phyloP scores from a whole-genome alignment of 2,888 invertebrate species.

The Biston betularia region DNA sequence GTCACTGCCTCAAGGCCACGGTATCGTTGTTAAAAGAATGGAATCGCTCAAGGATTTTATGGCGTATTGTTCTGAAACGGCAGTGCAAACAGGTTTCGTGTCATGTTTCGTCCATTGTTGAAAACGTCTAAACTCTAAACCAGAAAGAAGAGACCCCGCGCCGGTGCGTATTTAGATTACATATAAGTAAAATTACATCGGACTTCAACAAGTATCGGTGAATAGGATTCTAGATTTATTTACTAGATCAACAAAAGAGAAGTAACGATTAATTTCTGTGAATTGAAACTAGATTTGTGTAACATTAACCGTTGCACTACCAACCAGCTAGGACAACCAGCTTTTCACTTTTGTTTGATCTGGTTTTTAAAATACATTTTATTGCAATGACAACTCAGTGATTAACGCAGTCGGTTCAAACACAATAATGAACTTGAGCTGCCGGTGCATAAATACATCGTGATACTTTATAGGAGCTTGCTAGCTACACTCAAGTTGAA shows the following conservation, averaged over 20 bases:
- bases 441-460: too few species aligned
- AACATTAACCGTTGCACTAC: not conserved
- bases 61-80: conserved; percentile 64
- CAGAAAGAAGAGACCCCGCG: conserved; percentile 34
- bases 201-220: too few species aligned
- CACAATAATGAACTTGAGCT: too few species aligned
- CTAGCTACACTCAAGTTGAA: too few species aligned
- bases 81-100: conserved; percentile 64
- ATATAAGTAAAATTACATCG: too few species aligned
- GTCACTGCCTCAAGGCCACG: conserved; percentile 34
- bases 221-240: not conserved
- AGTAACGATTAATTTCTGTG: not conserved
- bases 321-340: not conserved
- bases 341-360: too few species aligned
- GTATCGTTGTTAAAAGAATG: conserved; percentile 33
- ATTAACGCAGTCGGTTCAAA: too few species aligned
- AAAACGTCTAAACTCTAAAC: conserved; percentile 49
- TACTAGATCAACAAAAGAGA: conserved; percentile 4
- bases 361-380: too few species aligned
- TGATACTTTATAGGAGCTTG: too few species aligned
- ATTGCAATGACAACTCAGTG: too few species aligned
- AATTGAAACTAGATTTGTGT: conserved; percentile 7
- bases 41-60: conserved; percentile 48
- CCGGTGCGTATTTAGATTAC: not conserved
- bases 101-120: conserved; percentile 59